Evolutionary conservation across 2,113 vertebrate species (phyloP), one percentile per base, ranked within the genome.

Genomic region (Clarias batrachus): DNA sequence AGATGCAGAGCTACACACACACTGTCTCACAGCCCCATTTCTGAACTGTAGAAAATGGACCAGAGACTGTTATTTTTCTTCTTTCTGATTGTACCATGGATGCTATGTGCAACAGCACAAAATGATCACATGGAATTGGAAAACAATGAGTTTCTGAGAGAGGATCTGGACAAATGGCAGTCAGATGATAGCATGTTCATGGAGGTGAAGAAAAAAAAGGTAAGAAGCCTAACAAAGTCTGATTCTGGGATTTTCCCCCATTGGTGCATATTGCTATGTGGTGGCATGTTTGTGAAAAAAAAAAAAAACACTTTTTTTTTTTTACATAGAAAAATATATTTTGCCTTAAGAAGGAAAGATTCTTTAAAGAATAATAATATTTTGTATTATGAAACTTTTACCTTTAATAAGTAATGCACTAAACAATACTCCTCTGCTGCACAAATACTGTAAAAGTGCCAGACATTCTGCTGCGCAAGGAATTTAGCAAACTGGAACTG

Each of bases 61-160:
- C 89, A 93, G 79, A 93, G 91, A 88, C 89, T 92, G 91, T 87
- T 92, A 48, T 71, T 97, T 88, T 92, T 96, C 83, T 91, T 94
- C 41, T 89, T 94, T 80, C 82, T 95, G 21, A 78, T 96, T 74
- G 86, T 95, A 83, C 93, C 95, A 79, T 94, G 94, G 94, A 93
- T 93, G 76, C 90, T 95, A 80, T 90, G 94, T 91, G 96, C 94
- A 85, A 30, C 89, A 85, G 91, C 86, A 54, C 88, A 87, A 57
- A 71, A 78, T 41, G 86, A 88, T 91, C 77, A 71, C 74, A 25
- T 37, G 41, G 82, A 87, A 25, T 63, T 74, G 52, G 21, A 37
- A 81, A 70, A 80, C 25, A 81, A 63, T 59, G 87, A 30, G 7
- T 62, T 77, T 81, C 7, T 59, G 27, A 81, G 57, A 84, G 8